Conservation (phyloP, 2,888 invertebrate genomes). For the Pheosia tremula region DNA sequence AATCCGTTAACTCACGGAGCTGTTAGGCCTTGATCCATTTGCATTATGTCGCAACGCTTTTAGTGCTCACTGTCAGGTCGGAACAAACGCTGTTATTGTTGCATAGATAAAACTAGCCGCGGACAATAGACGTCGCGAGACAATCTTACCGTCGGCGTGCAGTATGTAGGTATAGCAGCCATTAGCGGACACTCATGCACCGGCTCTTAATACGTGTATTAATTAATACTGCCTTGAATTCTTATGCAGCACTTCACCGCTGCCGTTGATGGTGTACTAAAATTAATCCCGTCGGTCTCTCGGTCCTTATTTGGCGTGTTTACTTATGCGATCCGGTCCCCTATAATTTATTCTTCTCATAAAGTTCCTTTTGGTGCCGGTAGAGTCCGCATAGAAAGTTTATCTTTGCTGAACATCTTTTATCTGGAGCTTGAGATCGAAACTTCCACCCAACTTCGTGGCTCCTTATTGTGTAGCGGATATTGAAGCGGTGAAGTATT, state of each 20-base stretch:
- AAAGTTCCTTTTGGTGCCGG: constrained; percentile 45
- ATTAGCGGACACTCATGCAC: constrained; percentile 27
- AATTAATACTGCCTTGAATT: constrained; percentile 51
- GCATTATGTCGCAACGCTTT: constrained; percentile 41
- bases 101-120: constrained; percentile 1
- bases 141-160: not conserved
- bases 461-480: constrained; percentile 28
- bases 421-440: constrained; percentile 39
- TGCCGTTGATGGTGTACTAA: constrained; percentile 45
- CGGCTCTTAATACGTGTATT: constrained; percentile 41
- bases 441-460: constrained; percentile 42
- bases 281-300: constrained; percentile 52
- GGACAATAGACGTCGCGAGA: constrained; percentile 7
- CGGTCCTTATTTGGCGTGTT: constrained; percentile 54
- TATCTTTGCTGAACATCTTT: constrained; percentile 51
- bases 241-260: constrained; percentile 43
- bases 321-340: constrained; percentile 42
- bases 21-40: constrained; percentile 42
- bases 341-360: constrained; percentile 54
- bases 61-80: constrained; percentile 17
- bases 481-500: constrained; percentile 18
- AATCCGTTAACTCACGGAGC: constrained; percentile 48
- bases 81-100: constrained; percentile 7
- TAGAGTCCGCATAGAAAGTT: constrained; percentile 50
- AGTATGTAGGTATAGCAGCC: constrained; percentile 7